A percentile compares a stretch with the other conserved stretches of the same genome.
These are phyloP conservation scores for Tenthredo amoena DNA, from an alignment of 2,888 invertebrate species.

Conservation along the genomic window DNA sequence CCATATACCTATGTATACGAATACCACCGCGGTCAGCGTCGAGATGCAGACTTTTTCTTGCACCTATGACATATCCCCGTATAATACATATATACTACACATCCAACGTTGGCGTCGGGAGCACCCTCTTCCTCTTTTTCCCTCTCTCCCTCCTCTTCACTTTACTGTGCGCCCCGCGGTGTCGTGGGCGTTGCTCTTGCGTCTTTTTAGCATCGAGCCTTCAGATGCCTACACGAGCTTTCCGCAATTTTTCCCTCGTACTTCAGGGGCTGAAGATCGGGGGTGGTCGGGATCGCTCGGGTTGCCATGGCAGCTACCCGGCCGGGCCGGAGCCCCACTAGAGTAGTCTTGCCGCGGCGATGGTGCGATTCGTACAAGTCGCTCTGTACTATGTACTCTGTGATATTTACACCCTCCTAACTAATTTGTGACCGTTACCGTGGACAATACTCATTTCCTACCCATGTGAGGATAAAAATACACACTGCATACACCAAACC, in stretches of 20 bases:
- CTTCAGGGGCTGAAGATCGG: conserved; percentile 41
- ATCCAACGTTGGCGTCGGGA: neutral
- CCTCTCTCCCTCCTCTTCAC: neutral
- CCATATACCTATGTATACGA: neutral
- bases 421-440: conserved; percentile 40
- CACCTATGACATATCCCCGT: conserved; percentile 1
- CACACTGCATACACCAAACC: neutral
- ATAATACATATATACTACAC: neutral
- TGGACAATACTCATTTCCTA: conserved; percentile 21
- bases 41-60: conserved; percentile 10
- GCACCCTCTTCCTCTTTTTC: neutral
- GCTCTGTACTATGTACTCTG: conserved; percentile 22
- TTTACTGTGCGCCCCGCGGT: conserved; percentile 30
- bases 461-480: conserved; percentile 22
- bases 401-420: conserved; percentile 34
- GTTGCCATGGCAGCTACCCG: conserved; percentile 51
- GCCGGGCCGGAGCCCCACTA: conserved; percentile 43
- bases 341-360: conserved; percentile 46
- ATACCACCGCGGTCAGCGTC: neutral
- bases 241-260: conserved; percentile 49
- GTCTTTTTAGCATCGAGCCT: conserved; percentile 43
- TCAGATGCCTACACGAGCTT: conserved; percentile 38
- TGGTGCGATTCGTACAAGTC: conserved; percentile 43
- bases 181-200: conserved; percentile 47
- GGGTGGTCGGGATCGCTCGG: conserved; percentile 36